These are phyloP conservation scores for Psittacula derbiana DNA, from an alignment of 2,797 vertebrate genomes.

Conservation along the genomic window DNA sequence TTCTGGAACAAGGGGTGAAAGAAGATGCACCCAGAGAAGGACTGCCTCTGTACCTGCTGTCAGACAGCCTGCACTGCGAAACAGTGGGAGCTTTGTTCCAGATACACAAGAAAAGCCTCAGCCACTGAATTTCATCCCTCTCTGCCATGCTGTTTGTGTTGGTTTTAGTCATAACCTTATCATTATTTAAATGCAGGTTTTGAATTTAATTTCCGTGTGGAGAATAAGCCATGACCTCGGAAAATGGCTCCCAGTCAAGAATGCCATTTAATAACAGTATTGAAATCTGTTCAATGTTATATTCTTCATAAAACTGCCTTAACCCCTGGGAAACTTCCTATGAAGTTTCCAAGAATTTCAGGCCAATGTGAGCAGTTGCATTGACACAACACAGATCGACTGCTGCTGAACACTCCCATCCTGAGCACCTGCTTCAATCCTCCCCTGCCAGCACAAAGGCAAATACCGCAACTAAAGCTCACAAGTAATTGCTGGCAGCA, in stretches of 20 bases:
- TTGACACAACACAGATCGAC: not conserved
- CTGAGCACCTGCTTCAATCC: not conserved
- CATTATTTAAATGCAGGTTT: conserved; percentile 29
- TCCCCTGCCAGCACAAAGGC: not conserved
- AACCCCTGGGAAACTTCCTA: conserved; percentile 10
- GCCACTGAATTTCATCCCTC: not conserved
- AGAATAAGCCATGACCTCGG: not conserved
- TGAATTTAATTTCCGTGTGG: conserved; percentile 28
- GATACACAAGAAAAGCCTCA: not conserved
- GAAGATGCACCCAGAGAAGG: not conserved
- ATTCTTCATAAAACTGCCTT: conserved; percentile 21
- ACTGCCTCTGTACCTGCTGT: not conserved
- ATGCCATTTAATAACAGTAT: conserved; percentile 54
- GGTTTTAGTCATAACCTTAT: not conserved
- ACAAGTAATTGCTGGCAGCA: not conserved
- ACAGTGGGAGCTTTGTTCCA: not conserved
- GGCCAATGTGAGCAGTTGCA: not conserved
- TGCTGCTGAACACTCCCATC: not conserved
- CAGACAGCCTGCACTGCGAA: not conserved
- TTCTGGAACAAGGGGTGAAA: not conserved
- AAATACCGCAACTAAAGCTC: not conserved
- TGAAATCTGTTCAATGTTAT: conserved; percentile 38
- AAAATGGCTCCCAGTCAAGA: conserved; percentile 21
- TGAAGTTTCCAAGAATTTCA: not conserved
- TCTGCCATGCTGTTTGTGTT: not conserved